phyloP scores from a whole-genome alignment of 1,140 invertebrate species.

The Carposina sasakii region DNA sequence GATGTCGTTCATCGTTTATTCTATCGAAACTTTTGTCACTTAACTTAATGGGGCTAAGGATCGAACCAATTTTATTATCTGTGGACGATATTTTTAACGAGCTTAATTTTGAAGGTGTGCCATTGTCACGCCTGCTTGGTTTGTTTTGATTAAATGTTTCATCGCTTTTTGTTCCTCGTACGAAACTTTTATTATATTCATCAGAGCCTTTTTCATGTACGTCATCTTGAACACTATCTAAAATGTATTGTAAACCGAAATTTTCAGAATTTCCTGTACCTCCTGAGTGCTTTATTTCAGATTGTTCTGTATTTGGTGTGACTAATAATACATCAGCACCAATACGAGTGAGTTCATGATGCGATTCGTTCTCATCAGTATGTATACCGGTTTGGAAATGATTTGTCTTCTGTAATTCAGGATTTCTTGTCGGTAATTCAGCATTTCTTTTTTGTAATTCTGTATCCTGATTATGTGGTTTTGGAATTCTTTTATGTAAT shows the following conservation, averaged over 20 bases:
- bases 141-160: slow-evolving; percentile 17
- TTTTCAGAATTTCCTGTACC: slow-evolving; percentile 5
- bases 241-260: slow-evolving; percentile 41
- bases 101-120: slow-evolving; percentile 12
- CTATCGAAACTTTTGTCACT: slow-evolving; percentile 15
- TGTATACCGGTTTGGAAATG: too few relatives aligned
- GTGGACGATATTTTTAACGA: slow-evolving; percentile 22
- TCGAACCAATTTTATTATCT: slow-evolving; percentile 25
- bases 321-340: slow-evolving; percentile 27
- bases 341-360: slow-evolving; percentile 27
- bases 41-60: slow-evolving; percentile 11
- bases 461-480: too few relatives aligned
- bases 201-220: slow-evolving; percentile 26
- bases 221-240: slow-evolving; percentile 32
- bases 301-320: slow-evolving; percentile 14
- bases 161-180: slow-evolving; percentile 27
- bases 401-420: too few relatives aligned
- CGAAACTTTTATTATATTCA: slow-evolving; percentile 16
- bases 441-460: too few relatives aligned
- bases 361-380: slow-evolving; percentile 13
- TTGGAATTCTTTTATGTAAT: too few relatives aligned
- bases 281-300: slow-evolving; percentile 12
- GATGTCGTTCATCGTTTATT: slow-evolving; percentile 43
- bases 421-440: too few relatives aligned
- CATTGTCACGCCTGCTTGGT: slow-evolving; percentile 9